Base-by-base conservation (phyloP, 2,888 invertebrate species). In the Platerodrilus igneus region DNA sequence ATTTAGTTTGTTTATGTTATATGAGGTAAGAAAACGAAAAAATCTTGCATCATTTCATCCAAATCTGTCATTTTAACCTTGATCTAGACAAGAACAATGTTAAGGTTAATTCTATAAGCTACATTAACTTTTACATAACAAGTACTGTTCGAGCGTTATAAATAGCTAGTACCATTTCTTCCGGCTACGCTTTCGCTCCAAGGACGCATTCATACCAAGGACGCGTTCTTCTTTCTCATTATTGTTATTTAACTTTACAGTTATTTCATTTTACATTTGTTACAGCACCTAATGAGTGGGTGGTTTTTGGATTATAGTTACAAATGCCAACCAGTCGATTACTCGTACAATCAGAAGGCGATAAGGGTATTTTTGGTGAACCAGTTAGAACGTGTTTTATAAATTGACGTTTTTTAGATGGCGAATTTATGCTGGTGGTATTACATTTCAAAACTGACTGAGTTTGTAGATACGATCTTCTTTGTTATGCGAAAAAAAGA, bases 251-350 rank as follows among this genome's bases (percentile, higher is more conserved):
- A 22, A 16, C 10, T 20, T 27, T n/a, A 2, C 2, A 21, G 5
- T 28, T n/a, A 7, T 7, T 15, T 38, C 9, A 26, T 36, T 3
- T n/a, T 10, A 66, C 44, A 45, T 53, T 62, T 60, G 63, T 74
- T 71, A n/a, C 74, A 91, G 90, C 89, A 90, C 67, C 69, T 91
- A 57, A 83, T 86, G 80, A 84, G 89, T 16, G 94, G 94, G 34
- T 95, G 94, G 94, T 79, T 91, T 64, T 79, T 78, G 47, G 89
- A 90, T 62, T 95, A 95, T 75, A 93, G 88, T 63, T 81, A 86
- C 54, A 79, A 85, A 50, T 95, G 95, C 63, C 90, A 95, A 68
- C 92, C 93, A 1, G 93, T 95, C 15, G 94, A 95, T 71, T 95
- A 94, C 70, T 89, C 91, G 16, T 79, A 81, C 58, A 83, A 82